Evolutionary conservation across 2,888 invertebrate species (phyloP).

Genomic region (Anthoptus insignis): DNA sequence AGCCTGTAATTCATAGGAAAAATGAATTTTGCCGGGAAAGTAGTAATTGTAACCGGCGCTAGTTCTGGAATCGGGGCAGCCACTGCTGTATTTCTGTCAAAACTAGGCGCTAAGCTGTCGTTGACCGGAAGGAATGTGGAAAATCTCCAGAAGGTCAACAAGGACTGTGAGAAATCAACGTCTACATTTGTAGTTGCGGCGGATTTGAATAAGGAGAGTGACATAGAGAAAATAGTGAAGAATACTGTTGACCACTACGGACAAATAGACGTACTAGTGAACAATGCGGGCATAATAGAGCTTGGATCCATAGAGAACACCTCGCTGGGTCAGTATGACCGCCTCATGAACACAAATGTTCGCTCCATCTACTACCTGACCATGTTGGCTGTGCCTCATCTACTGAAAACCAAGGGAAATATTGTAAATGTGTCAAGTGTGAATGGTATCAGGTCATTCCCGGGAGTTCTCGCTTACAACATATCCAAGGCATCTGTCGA

Average conservation of each 20-base stretch:
- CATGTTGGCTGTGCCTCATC: constrained; percentile 95
- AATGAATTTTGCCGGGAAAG: constrained; percentile 90
- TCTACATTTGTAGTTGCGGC: constrained; percentile 88
- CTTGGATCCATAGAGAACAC: constrained; percentile 95
- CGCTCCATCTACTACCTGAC: constrained; percentile 94
- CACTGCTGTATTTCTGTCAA: constrained; percentile 92
- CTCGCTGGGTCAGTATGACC: constrained; percentile 95
- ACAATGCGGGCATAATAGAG: constrained; percentile 96
- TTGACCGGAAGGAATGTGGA: constrained; percentile 90
- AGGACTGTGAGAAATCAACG: constrained; percentile 70
- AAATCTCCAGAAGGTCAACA: constrained; percentile 84
- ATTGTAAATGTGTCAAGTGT: constrained; percentile 99
- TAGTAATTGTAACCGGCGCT: constrained; percentile 92
- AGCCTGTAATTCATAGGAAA: too few relatives aligned
- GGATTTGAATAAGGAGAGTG: constrained; percentile 91
- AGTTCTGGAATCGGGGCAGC: constrained; percentile 96
- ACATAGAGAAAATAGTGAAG: constrained; percentile 90
- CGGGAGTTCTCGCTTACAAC: constrained; percentile 96
- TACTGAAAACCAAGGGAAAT: constrained; percentile 94
- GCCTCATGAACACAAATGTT: constrained; percentile 96
- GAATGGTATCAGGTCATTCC: constrained; percentile 96
- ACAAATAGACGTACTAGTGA: constrained; percentile 93
- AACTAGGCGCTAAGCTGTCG: constrained; percentile 92
- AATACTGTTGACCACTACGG: constrained; percentile 92
- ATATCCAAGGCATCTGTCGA: constrained; percentile 98